Evolutionary conservation across 2,888 invertebrate species (phyloP).

Genomic region (Gastracanthus pulcherrimus): DNA sequence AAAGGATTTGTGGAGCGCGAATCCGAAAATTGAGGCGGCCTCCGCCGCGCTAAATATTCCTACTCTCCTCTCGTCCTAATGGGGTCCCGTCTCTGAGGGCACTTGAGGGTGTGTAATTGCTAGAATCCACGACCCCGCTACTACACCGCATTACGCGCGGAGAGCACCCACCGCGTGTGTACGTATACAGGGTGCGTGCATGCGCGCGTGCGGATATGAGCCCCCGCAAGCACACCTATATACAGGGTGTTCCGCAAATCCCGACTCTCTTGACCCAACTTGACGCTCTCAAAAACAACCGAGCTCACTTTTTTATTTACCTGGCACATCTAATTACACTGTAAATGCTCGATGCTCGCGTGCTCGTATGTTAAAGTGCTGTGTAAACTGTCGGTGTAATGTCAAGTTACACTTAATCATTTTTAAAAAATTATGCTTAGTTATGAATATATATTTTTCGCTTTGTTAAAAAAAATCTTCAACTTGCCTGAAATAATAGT

Average conservation of each 20-base stretch:
- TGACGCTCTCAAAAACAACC: not conserved
- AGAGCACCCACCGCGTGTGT: slow-evolving; percentile 53
- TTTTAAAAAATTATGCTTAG: too few species aligned
- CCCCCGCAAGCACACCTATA: slow-evolving; percentile 48
- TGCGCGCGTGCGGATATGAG: slow-evolving; percentile 63
- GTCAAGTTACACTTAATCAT: too few species aligned
- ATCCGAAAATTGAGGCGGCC: slow-evolving; percentile 68
- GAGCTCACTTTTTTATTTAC: slow-evolving; percentile 8
- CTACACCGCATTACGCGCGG: slow-evolving; percentile 72
- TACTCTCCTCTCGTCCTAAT: slow-evolving; percentile 74
- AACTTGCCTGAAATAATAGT: too few species aligned
- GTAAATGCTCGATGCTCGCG: not conserved
- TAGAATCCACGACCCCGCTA: slow-evolving; percentile 76
- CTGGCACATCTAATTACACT: slow-evolving; percentile 10
- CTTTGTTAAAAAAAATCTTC: too few species aligned
- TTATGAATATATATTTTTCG: too few species aligned
- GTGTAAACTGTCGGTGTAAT: too few species aligned
- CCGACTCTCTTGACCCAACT: slow-evolving; percentile 38
- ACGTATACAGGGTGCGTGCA: slow-evolving; percentile 62
- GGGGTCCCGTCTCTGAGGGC: slow-evolving; percentile 74
- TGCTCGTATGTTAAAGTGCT: too few species aligned
- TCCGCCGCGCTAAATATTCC: slow-evolving; percentile 70
- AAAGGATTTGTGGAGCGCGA: slow-evolving; percentile 54
- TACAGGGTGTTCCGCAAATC: slow-evolving; percentile 67
- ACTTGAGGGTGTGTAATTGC: slow-evolving; percentile 77